Evolutionary conservation across 2,797 vertebrate genomes (phyloP), one percentile per base, ranked within the genome.

Genomic region (Channa striata): DNA sequence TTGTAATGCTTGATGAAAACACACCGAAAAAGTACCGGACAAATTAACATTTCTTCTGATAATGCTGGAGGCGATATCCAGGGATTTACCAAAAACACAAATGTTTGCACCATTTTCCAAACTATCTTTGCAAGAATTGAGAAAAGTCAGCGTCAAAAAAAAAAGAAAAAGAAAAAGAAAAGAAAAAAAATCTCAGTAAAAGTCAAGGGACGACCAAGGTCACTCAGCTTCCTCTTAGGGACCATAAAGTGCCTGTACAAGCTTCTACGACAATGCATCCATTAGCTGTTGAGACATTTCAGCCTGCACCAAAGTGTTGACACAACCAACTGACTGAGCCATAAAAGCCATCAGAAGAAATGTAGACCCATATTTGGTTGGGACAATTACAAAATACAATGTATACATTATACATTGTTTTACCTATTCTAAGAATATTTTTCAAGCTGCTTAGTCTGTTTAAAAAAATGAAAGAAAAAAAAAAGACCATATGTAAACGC

Each of bases 41-140:
- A 75, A 57, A 37, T 16, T 12, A 2, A 62, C 63, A 23, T 13
- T 8, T 25, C 36, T 37, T 14, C 57, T 14, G 34, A 57, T 42
- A 5, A 60, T 20, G 1, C 8, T 1, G 19, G 21, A 53, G 19
- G 17, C 23, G 23, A 62, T 47, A 23, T 50, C 11, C 47, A 12
- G 11, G 4, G 40, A 60, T 39, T 42, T 33, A 14, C 54, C 57
- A 62, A 60, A 51, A 25, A 52, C 19, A 46, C 8, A 17, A 68
- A 40, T 11, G 11, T 50, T 51, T 21, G n/a, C 19, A 66, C 8
- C 49, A n/a, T 20, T 14, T 47, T 34, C 3, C 8, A 16, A 51
- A 51, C 16, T n/a, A n/a, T 47, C 58, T 23, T 39, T 30, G 6
- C 23, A 62, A 42, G 6, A 20, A 34, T 13, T 53, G 23, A 52